A percentile compares a stretch with the other conserved stretches of the same genome.
Evolutionary conservation across 2,797 vertebrate species (phyloP).

Genomic region (Hydrophis major): DNA sequence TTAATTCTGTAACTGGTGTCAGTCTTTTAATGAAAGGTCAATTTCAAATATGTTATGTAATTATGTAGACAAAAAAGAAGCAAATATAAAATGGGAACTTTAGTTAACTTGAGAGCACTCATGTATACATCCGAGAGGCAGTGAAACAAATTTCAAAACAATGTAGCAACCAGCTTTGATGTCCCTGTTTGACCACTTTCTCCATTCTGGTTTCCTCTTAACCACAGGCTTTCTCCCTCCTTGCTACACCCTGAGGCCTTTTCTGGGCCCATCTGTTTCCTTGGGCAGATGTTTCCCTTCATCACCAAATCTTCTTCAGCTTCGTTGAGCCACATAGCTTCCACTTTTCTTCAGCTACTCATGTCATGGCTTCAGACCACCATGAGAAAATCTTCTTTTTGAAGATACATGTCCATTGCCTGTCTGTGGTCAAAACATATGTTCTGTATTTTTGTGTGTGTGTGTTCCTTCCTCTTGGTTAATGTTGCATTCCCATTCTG

Average conservation of each 20-base stretch:
- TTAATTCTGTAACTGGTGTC: too few species aligned
- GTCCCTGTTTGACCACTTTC: slow-evolving; percentile 4
- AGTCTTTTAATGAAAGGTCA: not conserved
- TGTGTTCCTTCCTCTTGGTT: not conserved
- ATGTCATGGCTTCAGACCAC: not conserved
- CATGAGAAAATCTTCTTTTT: slow-evolving; percentile 31
- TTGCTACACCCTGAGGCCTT: not conserved
- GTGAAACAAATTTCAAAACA: slow-evolving; percentile 33
- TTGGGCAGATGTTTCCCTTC: not conserved
- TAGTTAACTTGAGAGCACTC: not conserved
- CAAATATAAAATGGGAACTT: not conserved
- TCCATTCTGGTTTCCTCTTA: slow-evolving; percentile 15
- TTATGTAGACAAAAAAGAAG: not conserved
- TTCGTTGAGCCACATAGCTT: not conserved
- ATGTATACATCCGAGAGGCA: not conserved
- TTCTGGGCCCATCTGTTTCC: not conserved
- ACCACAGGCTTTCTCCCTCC: slow-evolving; percentile 6
- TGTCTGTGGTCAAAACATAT: slow-evolving; percentile 34
- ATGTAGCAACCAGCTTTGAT: not conserved
- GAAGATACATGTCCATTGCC: not conserved
- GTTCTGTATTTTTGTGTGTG: not conserved
- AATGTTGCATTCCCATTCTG: not conserved
- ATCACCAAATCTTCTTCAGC: not conserved
- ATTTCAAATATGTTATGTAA: not conserved
- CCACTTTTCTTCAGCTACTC: slow-evolving; percentile 10